A percentile compares a stretch with the other conserved stretches of the same genome.
These are phyloP conservation scores for cattle (Bos taurus) DNA, from an alignment of 2,113 vertebrate genomes.

Conservation along the genomic window ARS-UCD2.0 NC_037340.1:71738501-71739000, in stretches of 20 bases:
- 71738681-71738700: no score
- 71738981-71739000: not conserved
- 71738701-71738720: no score
- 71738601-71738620: fast-evolving
- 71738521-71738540: not conserved
- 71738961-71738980: fast-evolving
- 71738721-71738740: no score
- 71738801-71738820: not conserved
- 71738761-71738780: not conserved
- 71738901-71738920: not conserved
- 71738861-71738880: not conserved
- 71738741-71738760: no score
- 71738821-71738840: not conserved
- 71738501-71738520: not conserved
- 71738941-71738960: not conserved
- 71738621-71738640: no score
- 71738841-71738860: not conserved
- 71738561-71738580: no score
- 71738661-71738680: no score
- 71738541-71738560: not conserved
- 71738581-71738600: no score
- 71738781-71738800: not conserved
- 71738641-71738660: no score
- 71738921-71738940: not conserved
- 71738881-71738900: not conserved